Conservation (phyloP, 2,888 invertebrate genomes). For the Neocrepidodera transversa region DNA sequence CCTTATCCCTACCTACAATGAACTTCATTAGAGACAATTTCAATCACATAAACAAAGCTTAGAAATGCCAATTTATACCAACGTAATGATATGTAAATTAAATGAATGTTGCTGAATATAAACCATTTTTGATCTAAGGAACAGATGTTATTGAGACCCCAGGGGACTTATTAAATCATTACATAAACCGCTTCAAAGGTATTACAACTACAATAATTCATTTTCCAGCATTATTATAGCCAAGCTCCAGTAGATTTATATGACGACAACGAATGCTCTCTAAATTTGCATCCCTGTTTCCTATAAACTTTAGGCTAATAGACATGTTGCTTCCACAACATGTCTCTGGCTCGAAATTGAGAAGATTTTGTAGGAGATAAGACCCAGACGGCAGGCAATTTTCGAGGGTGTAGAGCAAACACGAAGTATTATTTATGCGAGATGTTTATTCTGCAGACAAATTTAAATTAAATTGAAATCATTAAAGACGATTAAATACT, state of each 20-base stretch:
- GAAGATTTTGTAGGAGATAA: slow-evolving; percentile 23
- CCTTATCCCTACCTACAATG: slow-evolving; percentile 21
- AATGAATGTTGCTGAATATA: slow-evolving; percentile 36
- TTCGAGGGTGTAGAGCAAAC: slow-evolving; percentile 22
- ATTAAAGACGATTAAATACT: slow-evolving; percentile 13
- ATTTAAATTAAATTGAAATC: slow-evolving; percentile 17
- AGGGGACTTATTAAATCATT: slow-evolving; percentile 55
- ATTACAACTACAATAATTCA: slow-evolving; percentile 43
- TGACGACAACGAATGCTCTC: slow-evolving; percentile 27
- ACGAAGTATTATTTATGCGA: slow-evolving; percentile 22
- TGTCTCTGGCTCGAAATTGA: slow-evolving; percentile 26
- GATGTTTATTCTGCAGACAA: slow-evolving; percentile 22
- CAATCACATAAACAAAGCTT: slow-evolving; percentile 20
- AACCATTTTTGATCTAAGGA: slow-evolving; percentile 36
- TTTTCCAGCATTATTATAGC: neutral
- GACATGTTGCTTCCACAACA: slow-evolving; percentile 27
- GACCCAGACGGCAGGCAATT: slow-evolving; percentile 17
- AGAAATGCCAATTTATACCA: slow-evolving; percentile 26
- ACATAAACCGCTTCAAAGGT: slow-evolving; percentile 54
- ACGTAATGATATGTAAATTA: slow-evolving; percentile 34
- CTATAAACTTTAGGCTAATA: slow-evolving; percentile 31
- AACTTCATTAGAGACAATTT: slow-evolving; percentile 30
- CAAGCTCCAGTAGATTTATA: slow-evolving; percentile 23
- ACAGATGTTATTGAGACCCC: slow-evolving; percentile 33
- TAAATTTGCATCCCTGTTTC: slow-evolving; percentile 30